Evolutionary conservation across 35 echinoderm and acorn worm genomes (phyloP), one percentile per base, ranked within the genome.

Genomic region (Amphiura filiformis): DNA sequence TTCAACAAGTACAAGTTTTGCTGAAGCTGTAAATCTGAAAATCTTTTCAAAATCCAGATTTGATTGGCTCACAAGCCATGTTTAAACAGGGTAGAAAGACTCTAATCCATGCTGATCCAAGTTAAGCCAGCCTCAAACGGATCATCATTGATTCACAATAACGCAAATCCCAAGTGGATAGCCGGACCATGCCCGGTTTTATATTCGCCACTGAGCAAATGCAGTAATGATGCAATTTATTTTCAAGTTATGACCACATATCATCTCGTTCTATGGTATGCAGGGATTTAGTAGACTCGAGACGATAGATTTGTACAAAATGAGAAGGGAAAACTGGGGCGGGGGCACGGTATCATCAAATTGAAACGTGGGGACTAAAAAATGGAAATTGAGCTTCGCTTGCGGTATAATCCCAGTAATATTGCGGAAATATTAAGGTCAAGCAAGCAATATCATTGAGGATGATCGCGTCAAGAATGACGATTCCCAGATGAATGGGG

Each of bases 41-140:
- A 70, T 70, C 26, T 70, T 70, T 18, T 70, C 28, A 18, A 70
- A 52, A 70, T 70, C 61, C 61, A 70, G 61, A 70, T 70, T 70
- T 70, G 61, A 70, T 70, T 70, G 61, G 61, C 61, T 70, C 61
- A 70, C 61, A 70, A 70, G 61, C 61, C 61, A 70, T 70, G 61
- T 70, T 70, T 70, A 70, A 70, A 70, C 61, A 70, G 61, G 28
- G 61, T 70, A 70, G 61, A 70, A n/a, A 70, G 15, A 70, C 61
- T 70, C 61, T 70, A 70, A 70, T 70, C 61, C 26, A n/a, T 26
- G 15, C 26, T 70, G 61, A 70, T 70, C 61, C 61, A 30, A 70
- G 61, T 70, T 70, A 70, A 70, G 61, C 61, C 61, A 70, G 9
- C 61, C 61, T 70, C 61, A 70, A 52, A 70, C 61, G 61, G 61